Evolutionary conservation across 92 coral and sea anemone genomes (phyloP).

Genomic region (Diadumene lineata): DNA sequence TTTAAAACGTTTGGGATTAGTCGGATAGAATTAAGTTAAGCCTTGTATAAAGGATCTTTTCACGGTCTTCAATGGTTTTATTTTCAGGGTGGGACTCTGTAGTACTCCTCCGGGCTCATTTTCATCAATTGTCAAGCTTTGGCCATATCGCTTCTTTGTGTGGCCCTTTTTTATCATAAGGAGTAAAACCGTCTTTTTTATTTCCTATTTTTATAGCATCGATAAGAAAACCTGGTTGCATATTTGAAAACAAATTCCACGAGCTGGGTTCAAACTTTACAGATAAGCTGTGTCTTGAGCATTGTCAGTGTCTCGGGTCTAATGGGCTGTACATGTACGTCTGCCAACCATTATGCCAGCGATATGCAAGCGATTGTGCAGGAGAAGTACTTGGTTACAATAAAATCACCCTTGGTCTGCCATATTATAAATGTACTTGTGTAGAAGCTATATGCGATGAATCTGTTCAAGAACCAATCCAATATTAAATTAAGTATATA

Average conservation of each 20-base stretch:
- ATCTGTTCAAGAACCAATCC: neutral
- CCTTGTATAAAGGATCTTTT: too few species aligned
- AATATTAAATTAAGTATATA: neutral
- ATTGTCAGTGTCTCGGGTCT: conserved; percentile 21
- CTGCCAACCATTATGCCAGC: conserved; percentile 10
- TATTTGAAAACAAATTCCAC: conserved; percentile 14
- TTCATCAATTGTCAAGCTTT: too few species aligned
- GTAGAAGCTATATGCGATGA: conserved; percentile 18
- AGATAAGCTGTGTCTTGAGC: conserved; percentile 4
- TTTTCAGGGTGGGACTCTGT: too few species aligned
- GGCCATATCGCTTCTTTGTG: too few species aligned
- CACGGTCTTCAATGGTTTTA: too few species aligned
- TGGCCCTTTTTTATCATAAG: too few species aligned
- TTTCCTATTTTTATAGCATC: too few species aligned
- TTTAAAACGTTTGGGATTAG: too few species aligned
- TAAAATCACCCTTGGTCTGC: conserved; percentile 12
- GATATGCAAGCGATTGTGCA: conserved; percentile 15
- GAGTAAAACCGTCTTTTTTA: too few species aligned
- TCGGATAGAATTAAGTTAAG: too few species aligned
- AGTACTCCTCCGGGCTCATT: too few species aligned
- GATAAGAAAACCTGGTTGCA: conserved; percentile 8
- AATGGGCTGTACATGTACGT: conserved; percentile 21
- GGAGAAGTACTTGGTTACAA: neutral
- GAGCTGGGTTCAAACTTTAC: conserved; percentile 15
- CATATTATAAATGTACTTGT: conserved; percentile 17